phyloP scores from a whole-genome alignment of 2,797 vertebrate species.

The Myotis myotis region DNA sequence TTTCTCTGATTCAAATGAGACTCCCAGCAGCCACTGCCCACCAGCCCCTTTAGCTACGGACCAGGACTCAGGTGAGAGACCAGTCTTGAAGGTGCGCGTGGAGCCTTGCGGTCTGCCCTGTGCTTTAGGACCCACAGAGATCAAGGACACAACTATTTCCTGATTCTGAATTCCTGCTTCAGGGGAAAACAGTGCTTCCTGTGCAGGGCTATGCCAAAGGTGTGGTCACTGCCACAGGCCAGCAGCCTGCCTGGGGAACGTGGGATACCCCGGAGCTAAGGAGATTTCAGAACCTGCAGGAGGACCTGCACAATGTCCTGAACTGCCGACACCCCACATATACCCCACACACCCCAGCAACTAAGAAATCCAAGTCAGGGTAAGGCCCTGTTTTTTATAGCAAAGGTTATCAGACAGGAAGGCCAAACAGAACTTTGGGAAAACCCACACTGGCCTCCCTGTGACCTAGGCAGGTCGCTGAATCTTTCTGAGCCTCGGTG shows the following conservation, averaged over 20 bases:
- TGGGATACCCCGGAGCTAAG: neutral
- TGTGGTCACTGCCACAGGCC: conserved; percentile 20
- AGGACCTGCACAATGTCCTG: neutral
- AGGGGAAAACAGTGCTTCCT: conserved; percentile 38
- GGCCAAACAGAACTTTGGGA: conserved; percentile 52
- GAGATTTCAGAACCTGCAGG: neutral
- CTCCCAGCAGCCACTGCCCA: neutral
- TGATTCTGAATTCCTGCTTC: conserved; percentile 50
- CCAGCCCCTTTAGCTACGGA: neutral
- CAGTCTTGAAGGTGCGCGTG: neutral
- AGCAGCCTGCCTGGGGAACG: neutral
- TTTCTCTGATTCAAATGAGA: conserved; percentile 29
- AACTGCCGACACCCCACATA: neutral
- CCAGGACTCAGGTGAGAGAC: neutral
- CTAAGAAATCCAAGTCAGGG: conserved; percentile 11
- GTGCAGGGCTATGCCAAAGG: conserved; percentile 16
- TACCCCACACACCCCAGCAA: neutral
- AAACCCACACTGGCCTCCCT: conserved; percentile 36
- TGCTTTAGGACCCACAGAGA: conserved; percentile 1
- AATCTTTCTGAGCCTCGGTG: neutral
- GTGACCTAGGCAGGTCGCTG: neutral
- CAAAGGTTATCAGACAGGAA: conserved; percentile 39
- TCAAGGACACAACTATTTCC: conserved; percentile 55
- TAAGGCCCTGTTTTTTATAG: neutral
- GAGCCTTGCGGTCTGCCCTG: neutral